Evolutionary conservation across 2,113 vertebrate species (phyloP).

Genomic region (Megaceryle torquata): DNA sequence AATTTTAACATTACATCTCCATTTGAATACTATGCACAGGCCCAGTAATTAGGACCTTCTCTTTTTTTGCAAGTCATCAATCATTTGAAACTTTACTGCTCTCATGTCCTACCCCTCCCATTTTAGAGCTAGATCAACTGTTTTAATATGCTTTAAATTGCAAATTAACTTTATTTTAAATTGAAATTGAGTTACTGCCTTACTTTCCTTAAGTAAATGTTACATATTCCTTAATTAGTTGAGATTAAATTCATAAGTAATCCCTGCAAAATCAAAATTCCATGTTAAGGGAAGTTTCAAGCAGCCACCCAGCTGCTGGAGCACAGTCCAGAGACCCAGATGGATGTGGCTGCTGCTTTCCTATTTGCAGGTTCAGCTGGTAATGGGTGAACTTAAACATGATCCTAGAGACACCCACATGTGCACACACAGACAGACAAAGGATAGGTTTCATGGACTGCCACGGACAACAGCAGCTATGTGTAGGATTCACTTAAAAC

Average conservation of each 20-base stretch:
- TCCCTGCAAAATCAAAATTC: neutral
- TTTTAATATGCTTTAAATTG: neutral
- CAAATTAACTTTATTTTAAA: neutral
- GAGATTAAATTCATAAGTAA: neutral
- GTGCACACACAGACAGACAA: no score
- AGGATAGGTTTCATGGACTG: neutral
- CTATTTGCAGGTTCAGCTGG: neutral
- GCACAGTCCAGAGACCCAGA: neutral
- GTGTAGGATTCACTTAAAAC: neutral
- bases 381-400: accelerated
- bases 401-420: neutral
- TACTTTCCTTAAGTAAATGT: neutral
- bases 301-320: neutral
- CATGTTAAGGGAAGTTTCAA: neutral
- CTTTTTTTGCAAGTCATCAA: neutral
- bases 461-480: neutral
- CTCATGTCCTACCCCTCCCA: neutral
- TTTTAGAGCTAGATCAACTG: neutral
- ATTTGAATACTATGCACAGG: neutral
- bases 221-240: neutral
- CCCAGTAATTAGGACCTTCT: neutral
- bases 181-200: neutral
- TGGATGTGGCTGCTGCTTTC: neutral
- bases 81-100: neutral
- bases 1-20: neutral